A percentile compares a stretch with the other conserved stretches of the same genome.
These are phyloP conservation scores for Odobenus rosmarus DNA, from an alignment of 2,113 vertebrate species.

Conservation along the genomic window DNA sequence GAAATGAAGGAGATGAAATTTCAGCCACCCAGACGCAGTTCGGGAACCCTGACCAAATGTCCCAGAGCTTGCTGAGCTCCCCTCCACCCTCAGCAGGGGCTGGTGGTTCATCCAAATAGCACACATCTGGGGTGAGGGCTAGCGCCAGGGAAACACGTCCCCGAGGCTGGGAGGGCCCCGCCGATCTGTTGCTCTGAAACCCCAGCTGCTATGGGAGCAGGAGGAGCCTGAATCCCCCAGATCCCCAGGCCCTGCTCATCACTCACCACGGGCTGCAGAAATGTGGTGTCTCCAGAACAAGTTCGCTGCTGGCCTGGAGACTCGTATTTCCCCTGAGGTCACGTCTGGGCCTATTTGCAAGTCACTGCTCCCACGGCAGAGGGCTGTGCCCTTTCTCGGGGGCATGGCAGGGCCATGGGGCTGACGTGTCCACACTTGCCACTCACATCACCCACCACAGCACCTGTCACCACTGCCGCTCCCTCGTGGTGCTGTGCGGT, in stretches of 20 bases:
- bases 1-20: conserved; percentile 18
- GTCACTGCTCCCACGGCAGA: background rate
- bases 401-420: background rate
- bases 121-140: background rate
- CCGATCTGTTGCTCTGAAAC: background rate
- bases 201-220: too few species aligned
- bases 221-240: background rate
- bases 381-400: background rate
- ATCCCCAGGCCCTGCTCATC: background rate
- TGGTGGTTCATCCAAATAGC: background rate
- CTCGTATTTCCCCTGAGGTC: background rate
- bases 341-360: background rate
- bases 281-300: accelerated
- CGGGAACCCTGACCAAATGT: background rate
- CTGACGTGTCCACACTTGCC: background rate
- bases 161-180: too few species aligned
- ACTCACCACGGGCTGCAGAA: background rate
- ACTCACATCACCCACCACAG: background rate
- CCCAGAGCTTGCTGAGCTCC: background rate
- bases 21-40: background rate
- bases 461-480: conserved; percentile 39
- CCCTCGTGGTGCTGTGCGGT: accelerated
- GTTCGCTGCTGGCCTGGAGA: accelerated
- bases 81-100: background rate
- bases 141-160: background rate